Conservation (phyloP, 2,797 vertebrate genomes). For the Uromys caudimaculatus region DNA sequence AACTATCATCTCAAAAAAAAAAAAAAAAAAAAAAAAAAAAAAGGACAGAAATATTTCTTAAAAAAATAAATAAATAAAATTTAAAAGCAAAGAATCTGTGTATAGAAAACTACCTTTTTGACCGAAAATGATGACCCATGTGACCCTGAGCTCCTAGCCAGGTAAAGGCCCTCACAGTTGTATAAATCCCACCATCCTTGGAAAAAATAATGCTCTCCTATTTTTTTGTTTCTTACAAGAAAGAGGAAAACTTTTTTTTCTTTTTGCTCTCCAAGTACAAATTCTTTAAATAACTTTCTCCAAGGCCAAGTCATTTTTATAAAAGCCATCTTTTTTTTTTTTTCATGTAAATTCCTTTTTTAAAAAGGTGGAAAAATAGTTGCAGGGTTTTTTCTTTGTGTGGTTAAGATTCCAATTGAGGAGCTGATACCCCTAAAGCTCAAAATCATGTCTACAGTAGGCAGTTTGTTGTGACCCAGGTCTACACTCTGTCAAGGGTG, state of each 20-base stretch:
- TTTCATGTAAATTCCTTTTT: slow-evolving; percentile 73
- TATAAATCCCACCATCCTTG: slow-evolving; percentile 64
- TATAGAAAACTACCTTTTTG: slow-evolving; percentile 24
- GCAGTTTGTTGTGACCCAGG: neutral
- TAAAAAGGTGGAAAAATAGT: slow-evolving; percentile 73
- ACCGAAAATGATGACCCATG: neutral
- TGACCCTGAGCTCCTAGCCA: neutral
- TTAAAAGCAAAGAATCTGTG: neutral
- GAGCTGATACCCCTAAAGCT: neutral
- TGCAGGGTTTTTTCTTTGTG: neutral
- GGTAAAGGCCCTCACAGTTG: slow-evolving; percentile 61
- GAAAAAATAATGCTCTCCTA: slow-evolving; percentile 62
- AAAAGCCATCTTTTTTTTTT: slow-evolving; percentile 60
- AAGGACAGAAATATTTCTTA: neutral
- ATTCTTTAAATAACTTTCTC: slow-evolving; percentile 81
- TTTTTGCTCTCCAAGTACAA: slow-evolving; percentile 72
- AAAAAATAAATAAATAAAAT: neutral
- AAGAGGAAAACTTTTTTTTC: neutral
- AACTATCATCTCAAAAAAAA: neutral
- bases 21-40: neutral
- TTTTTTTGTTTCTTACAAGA: slow-evolving; percentile 15
- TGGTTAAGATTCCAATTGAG: slow-evolving; percentile 46
- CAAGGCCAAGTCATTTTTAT: slow-evolving; percentile 79
- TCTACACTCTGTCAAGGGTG: rapidly evolving
- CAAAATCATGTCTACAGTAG: neutral